A percentile compares a stretch with the other conserved stretches of the same genome.
Evolutionary conservation across 2,888 invertebrate species (phyloP).

Genomic region (Thumatha senex): DNA sequence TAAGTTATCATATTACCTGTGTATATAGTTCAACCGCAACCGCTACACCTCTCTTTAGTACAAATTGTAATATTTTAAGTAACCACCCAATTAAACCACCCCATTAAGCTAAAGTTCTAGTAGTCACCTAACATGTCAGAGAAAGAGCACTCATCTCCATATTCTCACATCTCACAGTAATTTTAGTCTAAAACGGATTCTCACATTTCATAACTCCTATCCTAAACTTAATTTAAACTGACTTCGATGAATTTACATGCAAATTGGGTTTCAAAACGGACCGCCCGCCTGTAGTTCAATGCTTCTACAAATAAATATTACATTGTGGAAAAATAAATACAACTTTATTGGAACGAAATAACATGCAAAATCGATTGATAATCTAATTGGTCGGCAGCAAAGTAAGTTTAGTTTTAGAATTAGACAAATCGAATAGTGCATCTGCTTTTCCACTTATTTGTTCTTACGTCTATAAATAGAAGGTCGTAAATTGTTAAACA

Average conservation of each 20-base stretch:
- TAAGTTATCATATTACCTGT: too few relatives aligned
- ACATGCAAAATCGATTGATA: slow-evolving; percentile 21
- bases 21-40: too few relatives aligned
- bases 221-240: slow-evolving; percentile 67
- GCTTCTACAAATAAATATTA: slow-evolving; percentile 37
- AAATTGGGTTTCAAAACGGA: slow-evolving; percentile 75
- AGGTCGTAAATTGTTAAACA: slow-evolving; percentile 29
- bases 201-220: slow-evolving; percentile 53
- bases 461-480: slow-evolving; percentile 21
- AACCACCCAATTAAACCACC: too few relatives aligned
- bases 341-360: slow-evolving; percentile 9
- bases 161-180: neutral
- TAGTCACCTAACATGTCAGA: too few relatives aligned
- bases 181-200: slow-evolving; percentile 4
- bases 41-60: too few relatives aligned
- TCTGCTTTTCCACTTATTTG: slow-evolving; percentile 32
- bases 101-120: too few relatives aligned
- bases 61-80: too few relatives aligned
- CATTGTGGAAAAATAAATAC: neutral
- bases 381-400: slow-evolving; percentile 11
- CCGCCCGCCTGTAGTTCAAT: slow-evolving; percentile 64
- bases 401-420: slow-evolving; percentile 25
- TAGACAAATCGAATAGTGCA: slow-evolving; percentile 50
- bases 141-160: neutral
- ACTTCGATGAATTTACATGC: slow-evolving; percentile 77